These are phyloP conservation scores for Ophonus ardosiacus DNA, from an alignment of 2,888 invertebrate genomes.

Conservation along the genomic window DNA sequence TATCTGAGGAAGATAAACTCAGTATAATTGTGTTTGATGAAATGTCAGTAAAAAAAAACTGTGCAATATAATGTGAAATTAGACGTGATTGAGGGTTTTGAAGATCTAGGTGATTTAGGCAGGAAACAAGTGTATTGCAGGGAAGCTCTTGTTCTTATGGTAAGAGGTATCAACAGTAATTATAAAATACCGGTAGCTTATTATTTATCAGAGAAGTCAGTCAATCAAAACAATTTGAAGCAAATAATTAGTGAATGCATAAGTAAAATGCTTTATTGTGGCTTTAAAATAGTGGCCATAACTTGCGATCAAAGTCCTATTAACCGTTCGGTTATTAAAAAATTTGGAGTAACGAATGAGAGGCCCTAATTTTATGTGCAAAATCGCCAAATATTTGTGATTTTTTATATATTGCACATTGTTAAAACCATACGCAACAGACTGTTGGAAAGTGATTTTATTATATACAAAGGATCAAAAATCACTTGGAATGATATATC, in stretches of 20 bases:
- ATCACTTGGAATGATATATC: conserved; percentile 11
- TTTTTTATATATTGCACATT: background rate
- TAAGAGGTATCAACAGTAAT: background rate
- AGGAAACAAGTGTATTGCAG: conserved; percentile 9
- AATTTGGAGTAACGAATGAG: background rate
- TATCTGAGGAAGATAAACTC: conserved; percentile 8
- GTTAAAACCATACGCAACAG: background rate
- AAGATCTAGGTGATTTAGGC: conserved; percentile 34
- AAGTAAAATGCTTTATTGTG: conserved; percentile 20
- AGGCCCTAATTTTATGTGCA: conserved; percentile 28
- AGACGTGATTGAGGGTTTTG: conserved; percentile 27
- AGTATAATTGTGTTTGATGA: conserved; percentile 29
- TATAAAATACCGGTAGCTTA: conserved; percentile 40
- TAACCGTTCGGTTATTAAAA: background rate
- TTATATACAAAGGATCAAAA: background rate
- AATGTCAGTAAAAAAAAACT: conserved; percentile 28
- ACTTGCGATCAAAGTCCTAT: background rate
- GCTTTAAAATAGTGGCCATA: conserved; percentile 2
- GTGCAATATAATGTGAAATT: conserved; percentile 27
- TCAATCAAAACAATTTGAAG: conserved; percentile 28
- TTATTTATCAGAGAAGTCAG: background rate
- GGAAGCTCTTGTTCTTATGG: conserved; percentile 30
- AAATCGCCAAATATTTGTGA: background rate
- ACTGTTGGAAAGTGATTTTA: conserved; percentile 1
- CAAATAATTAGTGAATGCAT: background rate